Percentiles rank a stretch among this genome's conserved stretches.
Conservation (phyloP, 2,888 invertebrate genomes). For the Carabus problematicus region DNA sequence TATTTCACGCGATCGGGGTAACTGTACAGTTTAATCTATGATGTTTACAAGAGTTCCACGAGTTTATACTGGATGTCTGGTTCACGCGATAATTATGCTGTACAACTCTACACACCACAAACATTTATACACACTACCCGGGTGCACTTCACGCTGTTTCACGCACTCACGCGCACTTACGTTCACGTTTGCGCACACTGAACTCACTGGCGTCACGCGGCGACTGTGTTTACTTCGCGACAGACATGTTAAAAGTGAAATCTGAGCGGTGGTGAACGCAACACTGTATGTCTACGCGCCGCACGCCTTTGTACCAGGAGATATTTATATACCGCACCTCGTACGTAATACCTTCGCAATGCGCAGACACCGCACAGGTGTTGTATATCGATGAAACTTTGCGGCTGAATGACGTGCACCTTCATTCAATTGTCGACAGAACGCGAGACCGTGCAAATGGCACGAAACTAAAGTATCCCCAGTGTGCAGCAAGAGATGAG, state of each 20-base stretch:
- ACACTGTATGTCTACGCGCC: neutral
- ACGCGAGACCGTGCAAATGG: neutral
- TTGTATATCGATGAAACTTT: too few species aligned
- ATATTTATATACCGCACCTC: conserved; percentile 42
- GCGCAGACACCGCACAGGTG: conserved; percentile 15
- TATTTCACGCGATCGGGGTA: too few species aligned
- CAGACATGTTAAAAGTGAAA: conserved; percentile 41
- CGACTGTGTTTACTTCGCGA: conserved; percentile 25
- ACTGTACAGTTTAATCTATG: too few species aligned
- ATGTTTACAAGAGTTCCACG: too few species aligned
- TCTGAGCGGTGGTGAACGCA: conserved; percentile 14
- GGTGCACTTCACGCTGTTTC: neutral
- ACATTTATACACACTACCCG: too few species aligned
- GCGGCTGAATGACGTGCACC: conserved; percentile 11
- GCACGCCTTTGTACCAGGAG: conserved; percentile 27
- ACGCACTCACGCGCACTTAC: conserved; percentile 15
- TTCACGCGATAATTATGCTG: too few species aligned
- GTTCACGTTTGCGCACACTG: conserved; percentile 1
- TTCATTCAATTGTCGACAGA: conserved; percentile 27
- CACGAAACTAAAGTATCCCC: too few species aligned
- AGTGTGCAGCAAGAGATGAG: too few species aligned
- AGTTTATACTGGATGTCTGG: too few species aligned
- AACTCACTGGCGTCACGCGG: neutral
- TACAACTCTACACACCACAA: too few species aligned
- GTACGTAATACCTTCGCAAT: conserved; percentile 32